Conservation (phyloP, 2,888 invertebrate species). For the Meta bourneti region DNA sequence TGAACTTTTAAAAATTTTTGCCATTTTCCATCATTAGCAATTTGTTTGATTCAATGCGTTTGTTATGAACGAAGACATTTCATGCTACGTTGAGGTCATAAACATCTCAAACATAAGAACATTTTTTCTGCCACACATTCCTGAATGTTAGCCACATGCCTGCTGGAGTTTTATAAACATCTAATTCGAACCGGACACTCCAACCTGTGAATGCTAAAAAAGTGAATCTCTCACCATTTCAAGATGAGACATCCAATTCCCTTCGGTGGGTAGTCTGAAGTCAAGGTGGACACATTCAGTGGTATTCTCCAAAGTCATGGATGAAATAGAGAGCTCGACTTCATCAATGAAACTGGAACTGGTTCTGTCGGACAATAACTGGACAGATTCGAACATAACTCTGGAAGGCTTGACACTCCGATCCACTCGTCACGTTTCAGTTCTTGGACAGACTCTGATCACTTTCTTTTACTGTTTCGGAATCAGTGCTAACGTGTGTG, state of each 20-base stretch:
- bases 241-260: no score
- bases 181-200: no score
- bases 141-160: no score
- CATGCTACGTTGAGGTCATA: no score
- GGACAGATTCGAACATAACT: constrained; percentile 14
- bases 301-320: neutral
- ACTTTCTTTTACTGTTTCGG: constrained; percentile 78
- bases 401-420: neutral
- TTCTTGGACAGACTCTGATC: constrained; percentile 77
- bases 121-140: no score
- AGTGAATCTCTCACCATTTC: neutral
- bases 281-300: neutral
- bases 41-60: no score
- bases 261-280: neutral
- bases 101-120: no score
- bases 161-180: no score
- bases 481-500: constrained; percentile 87
- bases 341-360: neutral
- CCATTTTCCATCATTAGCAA: no score
- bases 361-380: neutral
- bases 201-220: no score
- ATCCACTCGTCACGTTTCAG: constrained; percentile 56
- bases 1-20: no score
- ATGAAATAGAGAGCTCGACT: neutral
- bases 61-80: no score